Conservation (phyloP, 2,888 invertebrate genomes). For the Thecophora atra region DNA sequence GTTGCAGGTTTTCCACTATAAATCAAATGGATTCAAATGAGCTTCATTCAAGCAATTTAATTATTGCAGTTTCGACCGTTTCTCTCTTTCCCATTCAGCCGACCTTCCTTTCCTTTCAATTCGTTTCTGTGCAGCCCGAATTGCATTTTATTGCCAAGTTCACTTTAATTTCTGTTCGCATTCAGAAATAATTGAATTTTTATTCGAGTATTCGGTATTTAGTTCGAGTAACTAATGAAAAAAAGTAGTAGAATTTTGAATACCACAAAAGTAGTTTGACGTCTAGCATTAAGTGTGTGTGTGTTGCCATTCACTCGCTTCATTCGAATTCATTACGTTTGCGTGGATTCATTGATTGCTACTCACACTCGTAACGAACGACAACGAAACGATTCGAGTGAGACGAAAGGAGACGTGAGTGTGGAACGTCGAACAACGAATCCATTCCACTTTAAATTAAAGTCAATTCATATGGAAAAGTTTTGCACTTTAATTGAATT, state of each 20-base stretch:
- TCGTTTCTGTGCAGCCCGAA: neutral
- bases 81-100: neutral
- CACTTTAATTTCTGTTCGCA: neutral
- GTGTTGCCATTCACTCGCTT: neutral
- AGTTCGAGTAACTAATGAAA: neutral
- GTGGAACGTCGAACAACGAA: neutral
- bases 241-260: neutral
- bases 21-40: neutral
- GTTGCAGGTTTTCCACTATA: neutral
- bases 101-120: neutral
- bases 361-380: too few species aligned
- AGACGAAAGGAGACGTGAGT: too few species aligned
- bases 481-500: conserved; percentile 25
- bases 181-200: neutral
- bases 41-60: neutral
- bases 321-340: conserved; percentile 4
- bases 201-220: too few species aligned
- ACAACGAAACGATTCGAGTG: too few species aligned
- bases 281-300: neutral
- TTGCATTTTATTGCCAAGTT: conserved; percentile 18
- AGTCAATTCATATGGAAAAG: conserved; percentile 15
- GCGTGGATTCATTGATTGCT: neutral
- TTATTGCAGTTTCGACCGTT: neutral
- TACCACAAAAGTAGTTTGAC: neutral
- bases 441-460: neutral